Evolutionary conservation across 2,888 invertebrate species (phyloP), one percentile per base, ranked within the genome.

Genomic region (Drosophila diplacantha): DNA sequence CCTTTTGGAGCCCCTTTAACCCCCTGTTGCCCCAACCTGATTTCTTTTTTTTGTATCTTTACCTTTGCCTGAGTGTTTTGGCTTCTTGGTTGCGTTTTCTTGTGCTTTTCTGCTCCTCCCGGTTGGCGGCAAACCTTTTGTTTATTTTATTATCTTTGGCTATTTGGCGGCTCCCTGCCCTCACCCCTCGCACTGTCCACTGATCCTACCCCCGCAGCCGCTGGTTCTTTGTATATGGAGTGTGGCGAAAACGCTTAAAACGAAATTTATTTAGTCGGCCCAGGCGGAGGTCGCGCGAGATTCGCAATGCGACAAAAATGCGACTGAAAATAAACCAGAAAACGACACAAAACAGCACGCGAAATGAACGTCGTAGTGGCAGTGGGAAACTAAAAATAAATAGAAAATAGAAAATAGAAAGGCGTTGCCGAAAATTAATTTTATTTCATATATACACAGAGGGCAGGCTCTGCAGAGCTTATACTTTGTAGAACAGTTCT

Each of bases 261-360:
- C 56, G 47, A 77, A 82, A 85, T 85, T 86, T 85, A 85, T 85
- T 84, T 85, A 86, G 84, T 86, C 81, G 75, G 76, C 81, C 71
- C 63, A 61, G 62, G 62, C 58, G 64, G 56, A 71, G 71, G 68
- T 61, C 69, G 60, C 51, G 55, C 55, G 41, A 75, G 75, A 72
- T 78, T 80, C 78, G 83, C 83, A 83, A 82, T 79, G 79, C 83
- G 81, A 81, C 83, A 80, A 81, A 83, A 83, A 75, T 78, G 74
- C 69, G 73, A 78, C 71, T 70, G 68, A 75, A 80, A 81, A 79
- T 82, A 83, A 83, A 71, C 50, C 63, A 70, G 22, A 66, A 43
- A 57, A 62, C 71, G 69, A 59, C 62, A 61, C 65, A 58, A 46
- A 59, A 46, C 44, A 46, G 44, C 44, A 31, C 44, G 44, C 44